phyloP scores from a whole-genome alignment of 2,797 vertebrate species.

The Chaetodon trifasciatus region DNA sequence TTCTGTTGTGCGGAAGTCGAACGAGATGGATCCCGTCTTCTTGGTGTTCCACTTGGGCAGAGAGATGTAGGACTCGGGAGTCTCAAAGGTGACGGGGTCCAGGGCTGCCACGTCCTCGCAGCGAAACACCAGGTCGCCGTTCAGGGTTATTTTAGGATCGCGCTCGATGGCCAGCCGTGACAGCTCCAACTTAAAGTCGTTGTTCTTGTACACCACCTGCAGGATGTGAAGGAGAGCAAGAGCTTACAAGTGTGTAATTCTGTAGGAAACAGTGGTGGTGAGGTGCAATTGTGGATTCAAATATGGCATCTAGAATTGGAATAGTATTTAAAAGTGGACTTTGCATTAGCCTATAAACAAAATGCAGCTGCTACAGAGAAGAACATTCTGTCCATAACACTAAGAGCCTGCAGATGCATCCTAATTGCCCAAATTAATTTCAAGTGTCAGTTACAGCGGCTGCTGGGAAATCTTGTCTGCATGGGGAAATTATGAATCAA shows the following conservation, averaged over 20 bases:
- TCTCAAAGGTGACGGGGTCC: slow-evolving; percentile 93
- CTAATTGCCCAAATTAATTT: slow-evolving; percentile 61
- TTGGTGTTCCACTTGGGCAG: slow-evolving; percentile 93
- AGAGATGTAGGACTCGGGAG: slow-evolving; percentile 89
- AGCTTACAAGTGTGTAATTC: neutral
- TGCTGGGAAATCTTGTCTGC: slow-evolving; percentile 48
- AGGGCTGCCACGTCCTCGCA: slow-evolving; percentile 93
- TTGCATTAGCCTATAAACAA: neutral
- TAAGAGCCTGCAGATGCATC: slow-evolving; percentile 45
- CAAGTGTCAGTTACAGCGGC: slow-evolving; percentile 37
- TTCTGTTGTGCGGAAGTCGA: slow-evolving; percentile 95
- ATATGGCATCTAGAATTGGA: neutral
- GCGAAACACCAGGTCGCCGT: slow-evolving; percentile 93
- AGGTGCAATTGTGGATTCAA: neutral
- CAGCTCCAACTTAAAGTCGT: slow-evolving; percentile 95
- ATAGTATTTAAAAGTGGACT: neutral
- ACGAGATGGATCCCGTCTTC: slow-evolving; percentile 93
- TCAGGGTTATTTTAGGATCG: slow-evolving; percentile 93
- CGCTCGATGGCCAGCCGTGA: slow-evolving; percentile 92
- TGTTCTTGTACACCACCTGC: slow-evolving; percentile 97
- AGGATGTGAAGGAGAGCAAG: neutral
- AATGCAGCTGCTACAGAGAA: slow-evolving; percentile 10
- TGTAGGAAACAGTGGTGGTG: fast-evolving
- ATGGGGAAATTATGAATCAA: slow-evolving; percentile 35
- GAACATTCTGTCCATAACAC: neutral